Evolutionary conservation across 2,888 invertebrate genomes (phyloP), one percentile per base, ranked within the genome.

Genomic region (Tromatobia lineatoria): DNA sequence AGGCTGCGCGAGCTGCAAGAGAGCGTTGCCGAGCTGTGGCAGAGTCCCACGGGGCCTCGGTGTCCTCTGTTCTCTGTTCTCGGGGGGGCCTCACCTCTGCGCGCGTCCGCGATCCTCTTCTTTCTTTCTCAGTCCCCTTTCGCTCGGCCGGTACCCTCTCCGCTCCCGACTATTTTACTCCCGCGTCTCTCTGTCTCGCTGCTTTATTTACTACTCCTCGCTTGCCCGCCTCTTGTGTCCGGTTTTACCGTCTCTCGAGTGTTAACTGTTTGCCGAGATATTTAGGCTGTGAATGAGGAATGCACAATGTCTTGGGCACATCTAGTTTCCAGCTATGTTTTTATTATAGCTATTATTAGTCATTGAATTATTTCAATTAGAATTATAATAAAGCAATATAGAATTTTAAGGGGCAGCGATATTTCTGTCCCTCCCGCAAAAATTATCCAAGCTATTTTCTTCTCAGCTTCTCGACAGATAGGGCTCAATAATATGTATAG

Each of bases 1-100:
- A 79, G 34, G 29, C 34, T n/a, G 18, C 34, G 34, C 2, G 61
- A 34, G 81, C 57, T 42, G 78, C 74, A 52, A 76, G 64, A 85
- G 75, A 70, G 74, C 66, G 74, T 50, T 38, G 59, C 38, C 20
- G 20, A 18, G 18, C 18, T n/a, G 20, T 78, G 73, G 74, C 80
- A 61, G 34, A 89, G 90, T 91, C 91, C 90, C 91, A 91, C 91
- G 91, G 90, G 85, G 88, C 88, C 88, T 77, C 87, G 80, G 76
- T 78, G 75, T 78, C 80, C 52, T 71, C 78, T 81, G 78, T 86
- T 79, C 70, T 79, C 25, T n/a, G n/a, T n/a, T n/a, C n/a, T n/a
- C n/a, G n/a, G 42, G 73, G 73, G 71, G 73, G 83, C 81, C 83
- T 86, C 81, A 79, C 85, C 85, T 85, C 77, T 61, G 66, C 50